Conservation (phyloP, 2,797 vertebrate genomes). For the Fistularia tabacaria region DNA sequence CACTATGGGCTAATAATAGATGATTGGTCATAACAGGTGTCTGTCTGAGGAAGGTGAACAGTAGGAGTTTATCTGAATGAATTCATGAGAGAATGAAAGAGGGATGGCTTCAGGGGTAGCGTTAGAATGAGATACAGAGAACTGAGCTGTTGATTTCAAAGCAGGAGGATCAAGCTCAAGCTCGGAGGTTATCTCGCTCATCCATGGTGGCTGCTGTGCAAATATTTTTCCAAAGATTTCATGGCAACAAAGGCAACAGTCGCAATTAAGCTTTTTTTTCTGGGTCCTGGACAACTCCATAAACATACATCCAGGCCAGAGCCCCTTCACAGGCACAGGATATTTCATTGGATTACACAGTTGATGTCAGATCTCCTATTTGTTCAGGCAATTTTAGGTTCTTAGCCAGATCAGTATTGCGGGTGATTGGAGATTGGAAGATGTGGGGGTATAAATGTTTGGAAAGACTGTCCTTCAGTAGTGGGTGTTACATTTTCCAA, state of each 20-base stretch:
- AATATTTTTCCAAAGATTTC: conserved; percentile 98
- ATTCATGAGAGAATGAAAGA: conserved; percentile 21
- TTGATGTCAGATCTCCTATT: conserved; percentile 28
- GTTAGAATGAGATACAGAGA: no score
- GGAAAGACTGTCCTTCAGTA: conserved; percentile 15
- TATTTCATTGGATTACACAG: conserved; percentile 13
- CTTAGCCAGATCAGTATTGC: conserved; percentile 26
- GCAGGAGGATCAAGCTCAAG: conserved; percentile 84
- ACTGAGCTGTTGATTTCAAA: conserved; percentile 6
- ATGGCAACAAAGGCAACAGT: conserved; percentile 76
- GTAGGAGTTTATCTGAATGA: conserved; percentile 29
- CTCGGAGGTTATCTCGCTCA: conserved; percentile 93
- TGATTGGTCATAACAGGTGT: conserved; percentile 33
- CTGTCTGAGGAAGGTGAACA: conserved; percentile 30
- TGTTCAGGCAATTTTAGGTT: conserved; percentile 23
- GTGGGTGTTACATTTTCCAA: conserved; percentile 25
- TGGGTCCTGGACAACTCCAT: conserved; percentile 11
- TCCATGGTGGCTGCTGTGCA: conserved; percentile 93
- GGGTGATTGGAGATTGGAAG: background rate
- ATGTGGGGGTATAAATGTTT: conserved; percentile 8
- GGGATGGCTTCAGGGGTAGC: no score
- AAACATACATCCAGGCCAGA: conserved; percentile 10
- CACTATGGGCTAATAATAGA: conserved; percentile 39
- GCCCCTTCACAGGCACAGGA: conserved; percentile 14
- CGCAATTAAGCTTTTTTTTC: conserved; percentile 22